Evolutionary conservation across 2,888 invertebrate genomes (phyloP).

Genomic region (Melolontha melolontha): DNA sequence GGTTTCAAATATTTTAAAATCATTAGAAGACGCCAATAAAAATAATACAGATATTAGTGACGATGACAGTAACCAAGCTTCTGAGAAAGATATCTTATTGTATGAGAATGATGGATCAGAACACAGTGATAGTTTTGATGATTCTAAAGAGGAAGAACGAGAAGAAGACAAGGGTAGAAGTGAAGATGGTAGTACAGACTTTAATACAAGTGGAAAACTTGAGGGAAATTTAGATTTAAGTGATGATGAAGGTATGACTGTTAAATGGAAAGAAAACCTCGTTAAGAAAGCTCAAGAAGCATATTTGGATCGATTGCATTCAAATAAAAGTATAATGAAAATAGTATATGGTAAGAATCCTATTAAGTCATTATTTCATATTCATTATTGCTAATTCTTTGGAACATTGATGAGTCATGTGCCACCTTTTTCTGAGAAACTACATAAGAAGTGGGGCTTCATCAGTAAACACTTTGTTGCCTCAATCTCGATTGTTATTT

Average conservation of each 20-base stretch:
- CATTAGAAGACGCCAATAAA: conserved; percentile 22
- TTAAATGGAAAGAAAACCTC: conserved; percentile 86
- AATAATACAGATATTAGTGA: conserved; percentile 27
- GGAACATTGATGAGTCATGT: no score
- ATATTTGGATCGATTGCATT: conserved; percentile 81
- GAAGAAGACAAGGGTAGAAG: conserved; percentile 48
- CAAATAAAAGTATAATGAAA: conserved; percentile 83
- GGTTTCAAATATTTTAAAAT: conserved; percentile 46
- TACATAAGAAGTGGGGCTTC: no score
- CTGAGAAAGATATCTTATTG: conserved; percentile 42
- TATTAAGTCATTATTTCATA: conserved; percentile 13
- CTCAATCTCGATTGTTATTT: no score
- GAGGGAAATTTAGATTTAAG: conserved; percentile 43
- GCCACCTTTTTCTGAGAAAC: no score
- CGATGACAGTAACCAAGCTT: conserved; percentile 46
- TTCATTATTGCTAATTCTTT: no score
- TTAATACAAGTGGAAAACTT: conserved; percentile 2
- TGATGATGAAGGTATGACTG: conserved; percentile 53
- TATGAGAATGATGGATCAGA: conserved; percentile 45
- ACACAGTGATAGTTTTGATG: conserved; percentile 59
- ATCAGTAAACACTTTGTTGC: no score
- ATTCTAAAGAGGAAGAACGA: conserved; percentile 49
- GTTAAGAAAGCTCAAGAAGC: conserved; percentile 85
- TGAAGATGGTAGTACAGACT: no score
- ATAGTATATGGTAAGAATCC: conserved; percentile 78